Conservation (phyloP, 2,888 invertebrate species). For the Epinotia ramella region DNA sequence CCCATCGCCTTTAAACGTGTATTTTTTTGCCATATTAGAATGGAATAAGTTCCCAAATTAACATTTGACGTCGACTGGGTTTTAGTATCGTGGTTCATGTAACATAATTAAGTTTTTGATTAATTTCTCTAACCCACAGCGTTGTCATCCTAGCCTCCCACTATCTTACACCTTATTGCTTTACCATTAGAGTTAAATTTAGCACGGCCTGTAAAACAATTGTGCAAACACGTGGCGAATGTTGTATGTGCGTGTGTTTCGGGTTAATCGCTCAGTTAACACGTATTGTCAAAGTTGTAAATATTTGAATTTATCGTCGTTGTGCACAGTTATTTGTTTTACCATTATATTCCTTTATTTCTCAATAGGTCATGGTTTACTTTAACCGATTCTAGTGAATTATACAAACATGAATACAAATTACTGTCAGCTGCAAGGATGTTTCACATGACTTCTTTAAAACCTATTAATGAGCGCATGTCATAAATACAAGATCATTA, state of each 20-base stretch:
- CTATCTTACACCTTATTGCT: background rate
- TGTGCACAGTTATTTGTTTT: background rate
- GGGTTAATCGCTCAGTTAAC: constrained; percentile 18
- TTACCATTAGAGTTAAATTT: constrained; percentile 5
- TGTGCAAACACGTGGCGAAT: constrained; percentile 16
- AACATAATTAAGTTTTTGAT: background rate
- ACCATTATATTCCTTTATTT: background rate
- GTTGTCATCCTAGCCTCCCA: constrained; percentile 14
- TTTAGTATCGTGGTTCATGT: too few species aligned
- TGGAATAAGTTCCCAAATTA: too few species aligned
- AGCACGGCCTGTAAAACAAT: background rate
- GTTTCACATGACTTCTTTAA: too few species aligned
- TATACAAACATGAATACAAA: background rate
- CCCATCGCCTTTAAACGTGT: too few species aligned
- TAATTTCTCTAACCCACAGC: background rate
- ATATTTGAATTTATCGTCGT: constrained; percentile 7
- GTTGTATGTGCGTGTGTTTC: constrained; percentile 7
- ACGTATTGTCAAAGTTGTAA: constrained; percentile 20
- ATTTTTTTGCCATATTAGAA: too few species aligned
- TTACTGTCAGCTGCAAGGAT: background rate
- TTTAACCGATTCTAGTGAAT: background rate
- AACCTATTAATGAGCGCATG: too few species aligned
- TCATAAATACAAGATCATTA: too few species aligned
- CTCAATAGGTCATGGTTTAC: constrained; percentile 25
- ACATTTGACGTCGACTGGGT: too few species aligned